Percentiles rank a stretch among this genome's conserved stretches.
phyloP scores from a whole-genome alignment of 2,113 vertebrate species.

The Guaruba guarouba region DNA sequence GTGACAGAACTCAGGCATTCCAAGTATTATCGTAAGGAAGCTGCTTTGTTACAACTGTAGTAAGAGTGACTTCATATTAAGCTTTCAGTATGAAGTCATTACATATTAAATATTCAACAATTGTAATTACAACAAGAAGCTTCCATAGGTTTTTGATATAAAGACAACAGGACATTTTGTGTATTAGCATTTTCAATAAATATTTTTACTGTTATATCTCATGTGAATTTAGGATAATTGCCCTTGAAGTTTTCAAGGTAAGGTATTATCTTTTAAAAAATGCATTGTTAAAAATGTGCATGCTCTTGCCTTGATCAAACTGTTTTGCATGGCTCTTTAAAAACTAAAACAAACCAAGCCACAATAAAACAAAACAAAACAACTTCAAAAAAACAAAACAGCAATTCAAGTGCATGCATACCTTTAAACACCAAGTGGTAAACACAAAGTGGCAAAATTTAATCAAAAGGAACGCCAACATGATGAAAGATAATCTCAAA shows the following conservation, averaged over 20 bases:
- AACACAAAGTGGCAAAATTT: not conserved
- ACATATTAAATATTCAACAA: not conserved
- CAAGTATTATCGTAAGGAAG: conserved; percentile 15
- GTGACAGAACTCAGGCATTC: not conserved
- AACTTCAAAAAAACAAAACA: not conserved
- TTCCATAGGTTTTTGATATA: not conserved
- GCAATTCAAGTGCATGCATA: not conserved
- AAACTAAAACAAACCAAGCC: not conserved
- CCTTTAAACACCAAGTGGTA: not conserved
- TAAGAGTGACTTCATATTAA: not conserved
- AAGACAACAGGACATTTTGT: not conserved
- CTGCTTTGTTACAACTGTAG: not conserved
- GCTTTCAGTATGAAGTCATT: not conserved
- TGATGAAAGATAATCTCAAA: not conserved
- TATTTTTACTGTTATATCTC: not conserved
- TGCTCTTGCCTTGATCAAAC: not conserved
- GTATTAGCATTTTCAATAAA: not conserved
- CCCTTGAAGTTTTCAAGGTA: not conserved
- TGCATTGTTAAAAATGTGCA: not conserved
- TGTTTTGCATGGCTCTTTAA: not conserved
- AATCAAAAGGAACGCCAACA: not conserved
- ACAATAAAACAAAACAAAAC: not conserved
- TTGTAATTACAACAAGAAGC: not conserved
- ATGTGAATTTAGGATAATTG: not conserved
- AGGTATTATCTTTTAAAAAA: not conserved